Percentiles rank a stretch among this genome's conserved stretches.
These are phyloP conservation scores for Porites lutea DNA, from an alignment of 64 coral and sea anemone genomes.

Conservation along the genomic window DNA sequence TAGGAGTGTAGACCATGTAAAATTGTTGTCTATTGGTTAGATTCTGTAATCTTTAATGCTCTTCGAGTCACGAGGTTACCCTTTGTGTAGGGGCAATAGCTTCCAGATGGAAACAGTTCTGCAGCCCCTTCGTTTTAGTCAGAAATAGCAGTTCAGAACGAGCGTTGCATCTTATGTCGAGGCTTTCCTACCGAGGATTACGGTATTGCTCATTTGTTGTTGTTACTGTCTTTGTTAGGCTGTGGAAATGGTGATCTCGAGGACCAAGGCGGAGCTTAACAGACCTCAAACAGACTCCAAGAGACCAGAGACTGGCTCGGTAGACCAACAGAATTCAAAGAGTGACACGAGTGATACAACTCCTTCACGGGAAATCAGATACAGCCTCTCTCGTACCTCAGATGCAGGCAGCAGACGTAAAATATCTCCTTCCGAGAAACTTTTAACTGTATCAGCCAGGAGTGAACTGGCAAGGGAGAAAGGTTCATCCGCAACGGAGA, in stretches of 20 bases:
- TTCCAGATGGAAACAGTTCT: too few species aligned
- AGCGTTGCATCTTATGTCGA: too few species aligned
- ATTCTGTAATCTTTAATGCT: too few species aligned
- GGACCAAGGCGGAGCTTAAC: slow-evolving; percentile 64
- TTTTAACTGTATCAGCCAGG: neutral
- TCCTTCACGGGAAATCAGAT: slow-evolving; percentile 26
- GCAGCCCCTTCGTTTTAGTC: too few species aligned
- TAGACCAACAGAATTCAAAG: neutral
- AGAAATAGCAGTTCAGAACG: too few species aligned
- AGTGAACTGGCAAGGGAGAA: neutral
- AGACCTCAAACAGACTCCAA: slow-evolving; percentile 47
- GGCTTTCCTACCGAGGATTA: neutral
- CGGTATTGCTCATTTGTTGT: neutral
- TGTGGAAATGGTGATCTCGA: slow-evolving; percentile 60
- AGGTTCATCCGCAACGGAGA: slow-evolving; percentile 6
- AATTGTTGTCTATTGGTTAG: too few species aligned
- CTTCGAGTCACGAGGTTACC: too few species aligned
- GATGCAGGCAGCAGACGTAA: slow-evolving; percentile 19
- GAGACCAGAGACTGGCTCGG: slow-evolving; percentile 5
- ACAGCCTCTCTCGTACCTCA: slow-evolving; percentile 25
- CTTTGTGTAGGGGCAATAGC: too few species aligned
- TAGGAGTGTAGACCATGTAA: too few species aligned
- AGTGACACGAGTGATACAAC: slow-evolving; percentile 7
- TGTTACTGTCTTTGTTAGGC: slow-evolving; percentile 41
- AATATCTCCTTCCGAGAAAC: slow-evolving; percentile 2